A percentile compares a stretch with the other conserved stretches of the same genome.
These are phyloP conservation scores for Hybos culiciformis DNA, from an alignment of 2,888 invertebrate species.

Conservation along the genomic window DNA sequence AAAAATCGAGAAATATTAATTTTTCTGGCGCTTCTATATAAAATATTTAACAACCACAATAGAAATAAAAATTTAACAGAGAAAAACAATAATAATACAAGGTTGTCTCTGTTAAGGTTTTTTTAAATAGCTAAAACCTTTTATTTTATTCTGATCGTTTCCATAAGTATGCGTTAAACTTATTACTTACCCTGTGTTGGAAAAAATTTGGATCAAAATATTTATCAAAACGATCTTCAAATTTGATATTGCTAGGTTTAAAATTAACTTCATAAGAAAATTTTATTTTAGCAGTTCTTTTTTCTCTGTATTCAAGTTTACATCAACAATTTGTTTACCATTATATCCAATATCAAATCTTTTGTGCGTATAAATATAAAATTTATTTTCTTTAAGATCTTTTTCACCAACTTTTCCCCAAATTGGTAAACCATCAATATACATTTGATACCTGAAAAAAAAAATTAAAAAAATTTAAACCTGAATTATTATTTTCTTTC, in stretches of 20 bases:
- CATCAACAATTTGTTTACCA: slow-evolving; percentile 93
- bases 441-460: slow-evolving; percentile 99
- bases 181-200: slow-evolving; percentile 78
- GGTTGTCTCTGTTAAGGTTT: too few species aligned
- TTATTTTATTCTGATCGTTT: too few species aligned
- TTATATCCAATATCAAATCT: slow-evolving; percentile 95
- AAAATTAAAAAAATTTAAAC: too few species aligned
- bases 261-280: slow-evolving; percentile 97
- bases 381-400: slow-evolving; percentile 61
- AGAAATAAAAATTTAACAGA: too few species aligned
- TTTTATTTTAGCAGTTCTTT: slow-evolving; percentile 71
- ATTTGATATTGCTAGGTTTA: slow-evolving; percentile 74
- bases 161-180: too few species aligned
- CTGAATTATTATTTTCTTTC: too few species aligned
- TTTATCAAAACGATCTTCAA: slow-evolving; percentile 94
- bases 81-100: too few species aligned
- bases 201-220: slow-evolving; percentile 99
- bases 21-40: too few species aligned
- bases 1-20: too few species aligned
- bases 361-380: slow-evolving; percentile 95
- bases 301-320: slow-evolving; percentile 88
- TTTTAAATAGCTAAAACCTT: too few species aligned
- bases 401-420: slow-evolving; percentile 98
- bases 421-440: slow-evolving; percentile 93
- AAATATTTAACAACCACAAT: too few species aligned